A percentile compares a stretch with the other conserved stretches of the same genome.
These are phyloP conservation scores for Drosophila auraria DNA, from an alignment of 1,140 invertebrate species.

Conservation along the genomic window DNA sequence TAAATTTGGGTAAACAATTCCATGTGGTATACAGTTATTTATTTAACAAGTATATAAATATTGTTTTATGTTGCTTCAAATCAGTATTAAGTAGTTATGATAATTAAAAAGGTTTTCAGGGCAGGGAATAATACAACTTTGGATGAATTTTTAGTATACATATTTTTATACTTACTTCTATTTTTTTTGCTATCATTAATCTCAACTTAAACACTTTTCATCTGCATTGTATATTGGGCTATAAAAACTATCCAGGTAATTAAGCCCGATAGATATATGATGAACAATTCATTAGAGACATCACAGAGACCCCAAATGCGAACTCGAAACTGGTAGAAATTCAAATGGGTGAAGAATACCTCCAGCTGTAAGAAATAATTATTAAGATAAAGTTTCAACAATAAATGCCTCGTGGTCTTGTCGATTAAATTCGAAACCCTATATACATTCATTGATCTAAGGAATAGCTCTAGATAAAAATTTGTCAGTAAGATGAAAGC, in stretches of 20 bases:
- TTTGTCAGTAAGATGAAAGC: no score
- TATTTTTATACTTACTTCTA: background rate
- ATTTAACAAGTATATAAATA: background rate
- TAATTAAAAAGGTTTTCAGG: background rate
- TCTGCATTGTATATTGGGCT: slow-evolving; percentile 41
- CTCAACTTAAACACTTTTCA: background rate
- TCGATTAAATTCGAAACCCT: no score
- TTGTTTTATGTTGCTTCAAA: background rate
- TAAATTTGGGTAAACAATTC: background rate
- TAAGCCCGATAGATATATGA: slow-evolving; percentile 50
- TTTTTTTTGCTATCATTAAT: background rate
- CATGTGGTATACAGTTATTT: background rate
- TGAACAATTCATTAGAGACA: slow-evolving; percentile 56
- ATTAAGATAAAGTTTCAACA: background rate
- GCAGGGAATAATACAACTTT: background rate
- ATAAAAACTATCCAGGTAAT: slow-evolving; percentile 57
- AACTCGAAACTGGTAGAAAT: slow-evolving; percentile 45
- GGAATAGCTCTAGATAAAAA: no score
- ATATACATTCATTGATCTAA: no score
- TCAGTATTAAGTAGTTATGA: background rate
- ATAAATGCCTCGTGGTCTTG: background rate
- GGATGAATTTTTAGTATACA: no score
- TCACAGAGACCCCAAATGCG: slow-evolving; percentile 55
- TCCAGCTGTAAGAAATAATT: slow-evolving; percentile 39
- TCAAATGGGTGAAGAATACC: slow-evolving; percentile 46